Conservation (phyloP, 2,113 vertebrate genomes). For the Scalopus aquaticus region DNA sequence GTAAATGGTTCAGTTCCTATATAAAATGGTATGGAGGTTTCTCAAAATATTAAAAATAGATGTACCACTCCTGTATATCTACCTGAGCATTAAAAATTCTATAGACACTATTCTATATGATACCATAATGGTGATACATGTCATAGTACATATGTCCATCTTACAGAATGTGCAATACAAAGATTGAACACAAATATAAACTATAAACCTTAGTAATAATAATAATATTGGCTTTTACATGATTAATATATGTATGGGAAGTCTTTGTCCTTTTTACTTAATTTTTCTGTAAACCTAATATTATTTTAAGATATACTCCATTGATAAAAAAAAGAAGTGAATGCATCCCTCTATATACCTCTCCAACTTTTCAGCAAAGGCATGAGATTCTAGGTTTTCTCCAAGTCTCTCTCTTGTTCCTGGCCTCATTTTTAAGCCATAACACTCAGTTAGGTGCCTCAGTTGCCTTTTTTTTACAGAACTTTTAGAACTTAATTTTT, state of each 20-base stretch:
- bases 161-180: background rate
- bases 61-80: too few species aligned
- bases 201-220: background rate
- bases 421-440: background rate
- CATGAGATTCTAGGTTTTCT: background rate
- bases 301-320: background rate
- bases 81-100: too few species aligned
- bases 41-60: too few species aligned
- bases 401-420: background rate
- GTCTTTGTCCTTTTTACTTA: background rate
- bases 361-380: background rate
- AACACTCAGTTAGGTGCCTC: background rate
- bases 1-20: too few species aligned
- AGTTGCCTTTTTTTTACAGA: background rate
- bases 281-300: background rate
- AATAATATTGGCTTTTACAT: background rate
- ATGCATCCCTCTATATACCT: background rate
- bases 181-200: background rate
- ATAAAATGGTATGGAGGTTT: too few species aligned
- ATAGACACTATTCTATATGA: background rate
- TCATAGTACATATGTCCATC: background rate
- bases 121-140: background rate
- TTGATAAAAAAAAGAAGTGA: background rate
- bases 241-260: background rate
- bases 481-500: background rate